A percentile compares a stretch with the other conserved stretches of the same genome.
Evolutionary conservation across 2,797 vertebrate genomes (phyloP).

Genomic region (Pipistrellus pygmaeus): DNA sequence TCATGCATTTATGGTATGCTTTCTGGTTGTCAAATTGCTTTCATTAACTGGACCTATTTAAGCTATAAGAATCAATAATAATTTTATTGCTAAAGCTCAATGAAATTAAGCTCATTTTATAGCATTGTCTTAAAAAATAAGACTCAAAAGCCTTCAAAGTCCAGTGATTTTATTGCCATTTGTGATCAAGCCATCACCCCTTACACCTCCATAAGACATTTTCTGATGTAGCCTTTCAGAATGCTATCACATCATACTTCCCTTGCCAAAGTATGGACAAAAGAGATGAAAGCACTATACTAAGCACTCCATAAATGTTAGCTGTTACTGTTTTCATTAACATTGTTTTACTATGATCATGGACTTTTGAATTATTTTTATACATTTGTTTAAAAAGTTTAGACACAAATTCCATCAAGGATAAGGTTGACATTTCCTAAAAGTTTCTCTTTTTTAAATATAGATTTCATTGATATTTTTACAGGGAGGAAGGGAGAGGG

Average conservation of each 20-base stretch:
- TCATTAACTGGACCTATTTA: not conserved
- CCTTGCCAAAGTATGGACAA: not conserved
- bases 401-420: not conserved
- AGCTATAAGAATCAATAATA: not conserved
- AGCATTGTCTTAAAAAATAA: not conserved
- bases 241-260: not conserved
- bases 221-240: not conserved
- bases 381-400: not conserved
- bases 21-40: not conserved
- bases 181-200: not conserved
- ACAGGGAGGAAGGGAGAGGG: too few relatives aligned
- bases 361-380: not conserved
- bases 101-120: not conserved
- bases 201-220: not conserved
- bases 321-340: not conserved
- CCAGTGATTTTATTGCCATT: not conserved
- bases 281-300: not conserved
- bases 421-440: too few relatives aligned
- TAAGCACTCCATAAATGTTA: not conserved
- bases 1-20: not conserved
- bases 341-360: not conserved
- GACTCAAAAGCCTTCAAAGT: not conserved
- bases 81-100: not conserved
- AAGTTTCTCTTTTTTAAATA: not conserved
- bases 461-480: too few relatives aligned